Conservation (phyloP, 1,140 invertebrate species). For the Propsilocerus akamusi region DNA sequence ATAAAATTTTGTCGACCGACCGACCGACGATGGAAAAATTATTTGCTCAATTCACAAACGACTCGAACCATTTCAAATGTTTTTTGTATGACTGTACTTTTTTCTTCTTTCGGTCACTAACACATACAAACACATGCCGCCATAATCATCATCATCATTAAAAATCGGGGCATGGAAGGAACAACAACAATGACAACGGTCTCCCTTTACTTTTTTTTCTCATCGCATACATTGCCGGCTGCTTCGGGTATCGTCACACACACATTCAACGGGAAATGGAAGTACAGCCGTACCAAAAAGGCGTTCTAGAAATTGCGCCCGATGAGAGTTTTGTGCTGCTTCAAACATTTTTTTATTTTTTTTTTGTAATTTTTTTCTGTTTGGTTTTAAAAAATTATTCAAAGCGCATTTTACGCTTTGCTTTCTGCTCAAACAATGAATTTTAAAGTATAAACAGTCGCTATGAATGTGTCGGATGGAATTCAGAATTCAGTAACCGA, state of each 20-base stretch:
- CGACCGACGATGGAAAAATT: neutral
- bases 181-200: conserved; percentile 1
- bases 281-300: neutral
- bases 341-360: neutral
- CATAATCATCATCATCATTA: too few relatives aligned
- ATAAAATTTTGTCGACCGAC: neutral
- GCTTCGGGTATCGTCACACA: neutral
- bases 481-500: too few relatives aligned
- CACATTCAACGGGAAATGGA: neutral
- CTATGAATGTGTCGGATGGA: too few relatives aligned
- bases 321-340: neutral
- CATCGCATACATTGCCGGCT: neutral
- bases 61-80: neutral
- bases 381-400: neutral
- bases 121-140: neutral
- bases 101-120: neutral
- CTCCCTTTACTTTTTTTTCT: neutral
- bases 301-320: neutral
- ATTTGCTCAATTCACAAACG: neutral
- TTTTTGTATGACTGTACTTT: neutral
- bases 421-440: neutral
- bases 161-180: neutral
- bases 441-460: too few relatives aligned
- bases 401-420: neutral
- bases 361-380: neutral